Conservation (phyloP, 2,797 vertebrate species). For the Paedocypris micromegethes region DNA sequence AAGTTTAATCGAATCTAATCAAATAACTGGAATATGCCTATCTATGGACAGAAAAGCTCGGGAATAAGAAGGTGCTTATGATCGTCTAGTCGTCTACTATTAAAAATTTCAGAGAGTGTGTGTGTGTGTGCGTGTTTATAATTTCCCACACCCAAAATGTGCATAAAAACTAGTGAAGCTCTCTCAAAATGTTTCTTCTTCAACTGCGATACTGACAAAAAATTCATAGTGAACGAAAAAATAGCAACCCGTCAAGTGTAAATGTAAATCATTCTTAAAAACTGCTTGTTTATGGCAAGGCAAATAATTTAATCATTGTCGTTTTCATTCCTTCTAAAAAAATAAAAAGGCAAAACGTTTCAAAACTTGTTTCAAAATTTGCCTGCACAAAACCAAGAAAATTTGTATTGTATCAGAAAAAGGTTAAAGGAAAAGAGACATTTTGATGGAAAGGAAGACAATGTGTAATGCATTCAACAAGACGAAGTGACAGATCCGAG, state of each 20-base stretch:
- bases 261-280: too few relatives aligned
- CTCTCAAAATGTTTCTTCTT: conserved; percentile 8
- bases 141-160: neutral
- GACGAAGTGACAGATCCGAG: conserved; percentile 22
- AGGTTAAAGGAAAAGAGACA: conserved; percentile 23
- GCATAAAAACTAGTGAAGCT: conserved; percentile 21
- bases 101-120: neutral
- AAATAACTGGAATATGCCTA: too few relatives aligned
- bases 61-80: too few relatives aligned
- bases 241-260: too few relatives aligned
- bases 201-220: neutral
- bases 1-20: too few relatives aligned
- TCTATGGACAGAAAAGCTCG: too few relatives aligned
- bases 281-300: too few relatives aligned
- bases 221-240: too few relatives aligned
- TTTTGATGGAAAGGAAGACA: conserved; percentile 33
- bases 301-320: too few relatives aligned
- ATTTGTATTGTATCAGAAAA: conserved; percentile 15
- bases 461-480: conserved; percentile 27
- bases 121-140: neutral
- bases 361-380: conserved; percentile 1
- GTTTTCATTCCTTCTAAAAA: too few relatives aligned
- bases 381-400: conserved; percentile 2
- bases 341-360: neutral
- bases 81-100: too few relatives aligned